Conservation (phyloP, 2,888 invertebrate species). For the Micoletzkya japonica region DNA sequence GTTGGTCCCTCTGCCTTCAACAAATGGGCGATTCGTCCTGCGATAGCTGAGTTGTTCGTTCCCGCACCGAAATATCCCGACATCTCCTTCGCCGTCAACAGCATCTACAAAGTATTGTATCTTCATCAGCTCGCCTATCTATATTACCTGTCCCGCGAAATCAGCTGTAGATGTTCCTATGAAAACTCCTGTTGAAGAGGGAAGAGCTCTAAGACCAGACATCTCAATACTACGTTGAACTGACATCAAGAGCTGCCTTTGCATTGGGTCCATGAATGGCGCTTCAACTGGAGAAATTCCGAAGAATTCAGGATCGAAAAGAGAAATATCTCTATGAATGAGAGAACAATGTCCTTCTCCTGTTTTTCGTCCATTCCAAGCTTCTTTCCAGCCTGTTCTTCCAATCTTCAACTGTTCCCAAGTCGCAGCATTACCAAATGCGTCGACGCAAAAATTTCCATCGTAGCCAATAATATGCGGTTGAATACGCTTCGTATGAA, state of each 20-base stretch:
- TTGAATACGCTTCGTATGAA: too few species aligned
- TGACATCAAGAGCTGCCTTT: slow-evolving; percentile 64
- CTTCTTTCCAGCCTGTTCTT: background rate
- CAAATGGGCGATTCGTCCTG: slow-evolving; percentile 84
- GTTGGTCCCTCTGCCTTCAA: slow-evolving; percentile 76
- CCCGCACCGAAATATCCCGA: slow-evolving; percentile 85
- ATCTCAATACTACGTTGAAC: slow-evolving; percentile 68
- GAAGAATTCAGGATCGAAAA: slow-evolving; percentile 65
- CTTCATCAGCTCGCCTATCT: too few species aligned
- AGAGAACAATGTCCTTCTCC: slow-evolving; percentile 16
- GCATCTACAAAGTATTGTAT: slow-evolving; percentile 16
- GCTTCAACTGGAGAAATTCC: slow-evolving; percentile 63
- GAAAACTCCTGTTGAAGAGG: slow-evolving; percentile 89
- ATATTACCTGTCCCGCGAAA: slow-evolving; percentile 41
- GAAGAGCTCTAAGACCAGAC: slow-evolving; percentile 72
- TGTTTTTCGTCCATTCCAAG: slow-evolving; percentile 6
- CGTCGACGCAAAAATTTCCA: slow-evolving; percentile 31
- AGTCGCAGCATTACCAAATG: background rate
- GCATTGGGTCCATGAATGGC: slow-evolving; percentile 83
- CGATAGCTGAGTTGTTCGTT: slow-evolving; percentile 84
- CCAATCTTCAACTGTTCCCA: slow-evolving; percentile 31
- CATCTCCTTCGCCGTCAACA: slow-evolving; percentile 14
- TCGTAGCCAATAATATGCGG: slow-evolving; percentile 31
- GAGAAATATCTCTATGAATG: slow-evolving; percentile 34
- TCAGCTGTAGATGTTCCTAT: slow-evolving; percentile 74